Evolutionary conservation across 1,140 invertebrate species (phyloP), one percentile per base, ranked within the genome.

Genomic region (Leptinotarsa defecta): DNA sequence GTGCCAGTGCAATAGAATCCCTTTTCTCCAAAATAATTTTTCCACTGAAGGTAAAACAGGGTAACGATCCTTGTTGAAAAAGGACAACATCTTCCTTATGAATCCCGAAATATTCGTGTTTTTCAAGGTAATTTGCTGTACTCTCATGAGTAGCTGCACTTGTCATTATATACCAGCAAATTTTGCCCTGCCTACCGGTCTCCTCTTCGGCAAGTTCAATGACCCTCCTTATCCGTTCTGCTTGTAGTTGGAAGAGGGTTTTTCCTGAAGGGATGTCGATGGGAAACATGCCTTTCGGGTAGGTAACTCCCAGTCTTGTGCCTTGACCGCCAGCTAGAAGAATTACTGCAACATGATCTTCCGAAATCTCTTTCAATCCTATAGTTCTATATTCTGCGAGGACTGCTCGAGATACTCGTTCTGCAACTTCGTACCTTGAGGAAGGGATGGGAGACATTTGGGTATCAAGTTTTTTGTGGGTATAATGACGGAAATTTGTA

Each of bases 151-250:
- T 99, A 73, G 95, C 93, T 85, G 97, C 95, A 77, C 97, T 99
- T 2, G 98, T 99, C 96, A 99, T 98, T 13, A 99, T 97, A 80
- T 99, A 98, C 95, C 95, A 97, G 43, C 90, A 91, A 48, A 97
- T 94, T 61, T 86, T 86, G 72, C 93, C 92, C 34, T 85, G 82
- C 79, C 90, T 92, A 0, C 92, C 93, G 65, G 88, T 92, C 63
- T 86, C 85, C 64, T 93, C 85, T 48, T 88, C 85, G 0, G 96
- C 96, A 74, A 99, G 86, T 77, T 91, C 84, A 84, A 97, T 90
- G 1, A 99, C 86, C 77, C 91, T 88, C 1, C 91, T 82, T 67
- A 99, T 95, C 79, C 97, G 89, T 84, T 98, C 96, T 0, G 95
- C 98, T 89, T 99, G 98, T 13, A 99, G 89, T 87, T 97, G 94